Evolutionary conservation across 2,888 invertebrate species (phyloP).

Genomic region (Teleogryllus oceanicus): DNA sequence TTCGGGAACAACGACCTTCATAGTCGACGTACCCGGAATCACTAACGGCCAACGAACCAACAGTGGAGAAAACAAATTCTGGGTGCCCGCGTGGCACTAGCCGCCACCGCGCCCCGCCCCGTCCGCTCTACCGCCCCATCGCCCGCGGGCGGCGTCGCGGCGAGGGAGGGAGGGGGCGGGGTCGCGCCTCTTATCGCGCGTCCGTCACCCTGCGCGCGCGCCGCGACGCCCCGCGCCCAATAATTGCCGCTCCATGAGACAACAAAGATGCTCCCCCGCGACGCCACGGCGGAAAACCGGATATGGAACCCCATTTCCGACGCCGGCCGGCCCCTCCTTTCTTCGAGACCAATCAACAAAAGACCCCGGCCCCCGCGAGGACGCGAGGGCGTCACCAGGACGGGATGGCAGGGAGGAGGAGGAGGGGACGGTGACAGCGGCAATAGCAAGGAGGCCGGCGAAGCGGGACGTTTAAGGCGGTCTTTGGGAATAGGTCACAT

Average conservation of each 20-base stretch:
- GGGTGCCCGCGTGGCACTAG: too few species aligned
- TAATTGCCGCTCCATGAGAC: constrained; percentile 18
- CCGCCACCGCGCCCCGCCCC: too few species aligned
- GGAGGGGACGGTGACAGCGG: too few species aligned
- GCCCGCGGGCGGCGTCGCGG: too few species aligned
- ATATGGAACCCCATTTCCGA: constrained; percentile 18
- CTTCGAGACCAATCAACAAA: background rate
- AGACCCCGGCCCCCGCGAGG: background rate
- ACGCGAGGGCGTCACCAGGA: background rate
- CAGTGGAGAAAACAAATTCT: too few species aligned
- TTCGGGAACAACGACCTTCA: too few species aligned
- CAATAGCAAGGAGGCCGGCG: background rate
- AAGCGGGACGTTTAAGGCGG: too few species aligned
- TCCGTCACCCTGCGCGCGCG: background rate
- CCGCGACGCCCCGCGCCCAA: background rate
- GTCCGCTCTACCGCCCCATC: too few species aligned
- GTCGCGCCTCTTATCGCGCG: background rate
- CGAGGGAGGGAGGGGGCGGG: too few species aligned
- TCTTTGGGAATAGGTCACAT: too few species aligned
- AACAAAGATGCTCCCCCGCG: constrained; percentile 5
- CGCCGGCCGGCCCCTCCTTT: background rate
- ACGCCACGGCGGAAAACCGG: background rate
- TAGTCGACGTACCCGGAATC: too few species aligned
- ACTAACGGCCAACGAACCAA: too few species aligned
- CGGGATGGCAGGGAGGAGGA: background rate